phyloP scores from a whole-genome alignment of 2,797 vertebrate species.

The Lepilemur ruficaudatus region DNA sequence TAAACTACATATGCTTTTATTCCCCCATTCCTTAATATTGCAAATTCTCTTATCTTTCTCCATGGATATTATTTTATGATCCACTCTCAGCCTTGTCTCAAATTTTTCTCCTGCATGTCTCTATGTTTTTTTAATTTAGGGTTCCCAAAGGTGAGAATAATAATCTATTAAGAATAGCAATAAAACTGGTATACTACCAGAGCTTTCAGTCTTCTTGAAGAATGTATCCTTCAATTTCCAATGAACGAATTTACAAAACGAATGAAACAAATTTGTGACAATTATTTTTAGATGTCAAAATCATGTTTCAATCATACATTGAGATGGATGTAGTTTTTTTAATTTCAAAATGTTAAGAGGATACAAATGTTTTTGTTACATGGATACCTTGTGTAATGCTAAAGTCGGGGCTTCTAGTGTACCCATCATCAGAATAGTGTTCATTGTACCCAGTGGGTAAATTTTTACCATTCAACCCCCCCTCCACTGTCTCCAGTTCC shows the following conservation, averaged over 20 bases:
- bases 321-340: background rate
- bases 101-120: background rate
- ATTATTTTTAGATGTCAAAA: conserved; percentile 32
- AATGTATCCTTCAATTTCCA: background rate
- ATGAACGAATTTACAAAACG: background rate
- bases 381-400: too few species aligned
- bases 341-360: too few species aligned
- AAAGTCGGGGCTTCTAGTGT: too few species aligned
- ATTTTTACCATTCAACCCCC: too few species aligned
- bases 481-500: too few species aligned
- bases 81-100: background rate
- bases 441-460: too few species aligned
- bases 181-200: background rate
- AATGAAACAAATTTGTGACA: background rate
- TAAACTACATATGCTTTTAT: background rate
- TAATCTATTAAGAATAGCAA: background rate
- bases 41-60: background rate
- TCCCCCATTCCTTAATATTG: background rate
- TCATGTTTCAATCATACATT: background rate
- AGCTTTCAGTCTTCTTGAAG: background rate
- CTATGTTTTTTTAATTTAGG: background rate
- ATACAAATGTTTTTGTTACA: too few species aligned
- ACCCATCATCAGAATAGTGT: too few species aligned
- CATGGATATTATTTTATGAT: background rate
- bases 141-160: background rate